Percentiles rank a stretch among this genome's conserved stretches.
phyloP scores from a whole-genome alignment of 1,140 invertebrate genomes.

The Drosophila aff. region DNA sequence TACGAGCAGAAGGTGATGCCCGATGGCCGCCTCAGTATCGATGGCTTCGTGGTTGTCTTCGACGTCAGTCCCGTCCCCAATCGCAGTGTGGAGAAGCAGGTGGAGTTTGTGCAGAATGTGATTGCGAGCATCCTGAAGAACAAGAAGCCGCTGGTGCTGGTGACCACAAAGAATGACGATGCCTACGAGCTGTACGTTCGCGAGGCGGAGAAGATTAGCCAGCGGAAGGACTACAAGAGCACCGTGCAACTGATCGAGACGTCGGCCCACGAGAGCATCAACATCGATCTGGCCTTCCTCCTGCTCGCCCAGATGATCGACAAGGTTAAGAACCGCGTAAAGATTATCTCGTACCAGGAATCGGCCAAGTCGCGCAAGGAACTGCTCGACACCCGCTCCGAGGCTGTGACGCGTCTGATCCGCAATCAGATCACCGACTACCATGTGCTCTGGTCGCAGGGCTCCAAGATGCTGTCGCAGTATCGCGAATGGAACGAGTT shows the following conservation, averaged over 20 bases:
- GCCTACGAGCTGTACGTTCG: constrained; percentile 94
- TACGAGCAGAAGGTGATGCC: constrained; percentile 97
- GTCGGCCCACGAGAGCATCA: constrained; percentile 98
- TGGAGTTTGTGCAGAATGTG: constrained; percentile 93
- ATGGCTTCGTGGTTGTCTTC: constrained; percentile 98
- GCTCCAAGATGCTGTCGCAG: constrained; percentile 93
- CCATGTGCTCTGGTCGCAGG: constrained; percentile 94
- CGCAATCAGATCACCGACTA: constrained; percentile 92
- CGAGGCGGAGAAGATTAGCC: constrained; percentile 95
- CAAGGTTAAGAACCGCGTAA: constrained; percentile 87
- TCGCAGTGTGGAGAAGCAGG: constrained; percentile 94
- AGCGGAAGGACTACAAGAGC: constrained; percentile 96
- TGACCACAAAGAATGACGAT: constrained; percentile 98
- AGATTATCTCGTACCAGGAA: constrained; percentile 94
- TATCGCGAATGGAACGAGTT: constrained; percentile 96
- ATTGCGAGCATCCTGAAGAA: constrained; percentile 94
- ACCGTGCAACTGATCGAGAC: constrained; percentile 96
- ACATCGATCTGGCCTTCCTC: constrained; percentile 97
- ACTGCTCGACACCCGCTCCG: constrained; percentile 94
- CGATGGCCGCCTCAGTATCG: constrained; percentile 96
- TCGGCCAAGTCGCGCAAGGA: constrained; percentile 94
- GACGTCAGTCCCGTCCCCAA: constrained; percentile 97
- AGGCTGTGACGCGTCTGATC: constrained; percentile 94
- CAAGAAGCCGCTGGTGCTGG: constrained; percentile 97
- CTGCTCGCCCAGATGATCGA: constrained; percentile 97